A percentile compares a stretch with the other conserved stretches of the same genome.
Evolutionary conservation across 23 tunicate genomes (phyloP).

Genomic region (Phallusia fumigata): DNA sequence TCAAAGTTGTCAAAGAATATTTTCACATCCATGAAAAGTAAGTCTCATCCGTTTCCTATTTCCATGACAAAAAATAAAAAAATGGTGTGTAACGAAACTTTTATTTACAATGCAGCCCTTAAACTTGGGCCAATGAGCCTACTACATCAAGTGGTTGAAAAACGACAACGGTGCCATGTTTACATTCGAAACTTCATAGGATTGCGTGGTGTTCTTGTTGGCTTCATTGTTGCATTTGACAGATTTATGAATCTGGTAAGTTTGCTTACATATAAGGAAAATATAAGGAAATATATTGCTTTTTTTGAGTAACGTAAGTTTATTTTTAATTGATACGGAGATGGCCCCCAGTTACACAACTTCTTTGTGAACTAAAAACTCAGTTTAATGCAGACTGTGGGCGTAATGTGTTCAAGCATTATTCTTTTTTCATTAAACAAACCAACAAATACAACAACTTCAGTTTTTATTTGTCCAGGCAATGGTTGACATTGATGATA

Average conservation of each 20-base stretch:
- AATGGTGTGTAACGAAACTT: too few species aligned
- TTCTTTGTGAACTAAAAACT: too few species aligned
- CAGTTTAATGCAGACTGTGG: too few species aligned
- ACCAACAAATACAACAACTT: background rate
- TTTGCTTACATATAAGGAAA: background rate
- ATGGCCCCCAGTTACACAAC: too few species aligned
- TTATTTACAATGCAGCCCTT: constrained; percentile 27
- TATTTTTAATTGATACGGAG: too few species aligned
- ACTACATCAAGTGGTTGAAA: constrained; percentile 30
- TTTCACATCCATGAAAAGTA: background rate
- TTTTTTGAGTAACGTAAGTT: too few species aligned
- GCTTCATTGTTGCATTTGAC: constrained; percentile 72
- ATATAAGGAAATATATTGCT: too few species aligned
- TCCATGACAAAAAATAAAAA: too few species aligned
- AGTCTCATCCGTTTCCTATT: too few species aligned
- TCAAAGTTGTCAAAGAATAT: background rate
- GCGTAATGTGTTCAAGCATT: background rate
- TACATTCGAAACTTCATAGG: constrained; percentile 66
- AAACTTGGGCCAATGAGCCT: constrained; percentile 54
- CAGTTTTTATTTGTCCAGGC: constrained; percentile 22
- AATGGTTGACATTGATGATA: constrained; percentile 83
- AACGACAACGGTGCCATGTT: constrained; percentile 46
- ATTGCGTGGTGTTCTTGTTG: constrained; percentile 61
- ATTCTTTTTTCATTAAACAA: background rate
- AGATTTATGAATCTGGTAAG: constrained; percentile 78